phyloP scores from a whole-genome alignment of 2,113 vertebrate genomes.

The Ovibos moschatus region DNA sequence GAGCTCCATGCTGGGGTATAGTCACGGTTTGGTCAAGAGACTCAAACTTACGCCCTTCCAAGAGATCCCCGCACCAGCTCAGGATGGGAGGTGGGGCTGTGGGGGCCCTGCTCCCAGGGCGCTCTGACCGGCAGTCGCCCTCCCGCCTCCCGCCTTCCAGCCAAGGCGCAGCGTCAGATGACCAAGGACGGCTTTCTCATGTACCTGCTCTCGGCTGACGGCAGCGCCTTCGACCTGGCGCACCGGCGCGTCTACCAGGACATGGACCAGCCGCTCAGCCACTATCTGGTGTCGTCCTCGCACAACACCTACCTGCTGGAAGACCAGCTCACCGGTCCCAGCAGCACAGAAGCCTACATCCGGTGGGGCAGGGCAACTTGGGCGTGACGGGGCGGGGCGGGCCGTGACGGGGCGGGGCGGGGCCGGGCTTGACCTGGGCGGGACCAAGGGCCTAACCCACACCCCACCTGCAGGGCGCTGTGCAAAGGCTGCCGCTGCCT shows the following conservation, averaged over 20 bases:
- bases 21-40: background rate
- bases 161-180: constrained; percentile 86
- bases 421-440: constrained; percentile 61
- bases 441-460: constrained; percentile 17
- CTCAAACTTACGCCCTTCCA: background rate
- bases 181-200: constrained; percentile 96
- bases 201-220: constrained; percentile 89
- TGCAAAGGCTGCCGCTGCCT: constrained; percentile 96
- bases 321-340: constrained; percentile 94
- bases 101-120: background rate
- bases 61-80: background rate
- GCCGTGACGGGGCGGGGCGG: background rate
- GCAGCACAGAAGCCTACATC: constrained; percentile 97
- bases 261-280: constrained; percentile 93
- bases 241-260: constrained; percentile 91
- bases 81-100: background rate
- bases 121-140: background rate
- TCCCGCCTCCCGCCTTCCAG: constrained; percentile 76
- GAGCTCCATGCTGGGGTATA: background rate
- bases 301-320: constrained; percentile 98
- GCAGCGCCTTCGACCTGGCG: constrained; percentile 85
- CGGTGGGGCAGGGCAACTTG: constrained; percentile 76
- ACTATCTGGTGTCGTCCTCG: constrained; percentile 96
- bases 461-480: constrained; percentile 85
- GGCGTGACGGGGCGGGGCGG: background rate